Base-by-base conservation (phyloP, 2,888 invertebrate species). In the Amiota mariae region DNA sequence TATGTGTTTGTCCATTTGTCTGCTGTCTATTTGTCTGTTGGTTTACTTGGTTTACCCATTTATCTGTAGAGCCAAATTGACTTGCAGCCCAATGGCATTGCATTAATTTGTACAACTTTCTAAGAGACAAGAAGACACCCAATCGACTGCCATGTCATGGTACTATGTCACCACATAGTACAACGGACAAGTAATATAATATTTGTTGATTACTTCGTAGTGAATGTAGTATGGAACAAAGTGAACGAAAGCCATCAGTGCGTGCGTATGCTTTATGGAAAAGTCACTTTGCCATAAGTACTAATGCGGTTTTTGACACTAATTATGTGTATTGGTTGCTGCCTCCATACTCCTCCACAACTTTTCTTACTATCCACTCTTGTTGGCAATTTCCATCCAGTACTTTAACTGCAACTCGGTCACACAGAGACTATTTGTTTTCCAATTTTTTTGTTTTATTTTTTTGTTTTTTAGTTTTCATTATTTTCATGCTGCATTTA, bases 401-500 rank as follows among this genome's bases (percentile, higher is more conserved):
- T 61, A 24, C 46, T 46, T 15, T 72, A 51, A 68, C 13, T 4
- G 66, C 75, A 79, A 80, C 78, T 84, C 82, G 82, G 82, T 81
- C 81, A 86, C 81, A 79, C 36, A 36, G 36, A 36, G 36, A 36
- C 36, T 36, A 36, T 36, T 36, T 36, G 36, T 24, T 1, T 24
- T 24, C 3, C 3, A 2, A 3, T 24, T 24, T 24, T 24, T 24
- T n/a, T n/a, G n/a, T n/a, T n/a, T n/a, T n/a, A n/a, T n/a, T n/a
- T n/a, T n/a, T n/a, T n/a, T n/a, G 36, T 36, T 36, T 36, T 36
- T 36, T 36, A 4, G n/a, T 86, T 86, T 86, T 82, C 81, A 85
- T 84, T 81, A 84, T 86, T 86, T 86, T 80, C 83, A 85, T 84
- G 83, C 81, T 78, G 83, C 84, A 85, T 83, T 85, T 81, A 81